Evolutionary conservation across 37 sponge, comb jelly and placozoan genomes (phyloP).

Genomic region (Haliclona indistincta): DNA sequence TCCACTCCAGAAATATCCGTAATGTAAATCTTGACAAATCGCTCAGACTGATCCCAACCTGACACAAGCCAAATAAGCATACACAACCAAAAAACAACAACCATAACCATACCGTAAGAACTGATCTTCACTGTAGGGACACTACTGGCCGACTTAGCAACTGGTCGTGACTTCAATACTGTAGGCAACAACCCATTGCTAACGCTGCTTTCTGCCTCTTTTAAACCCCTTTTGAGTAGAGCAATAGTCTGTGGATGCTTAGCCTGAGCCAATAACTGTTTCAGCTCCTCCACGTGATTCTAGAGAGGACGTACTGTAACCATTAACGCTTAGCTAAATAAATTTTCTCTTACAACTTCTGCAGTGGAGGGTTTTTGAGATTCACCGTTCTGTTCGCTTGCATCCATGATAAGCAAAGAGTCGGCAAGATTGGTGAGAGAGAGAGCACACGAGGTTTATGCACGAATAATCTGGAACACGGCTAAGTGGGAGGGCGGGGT

Average conservation of each 20-base stretch:
- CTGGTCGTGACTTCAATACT: no score
- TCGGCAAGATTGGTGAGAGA: no score
- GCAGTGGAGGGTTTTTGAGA: no score
- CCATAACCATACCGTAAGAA: constrained; percentile 5
- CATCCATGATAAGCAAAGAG: no score
- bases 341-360: no score
- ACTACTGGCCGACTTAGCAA: neutral
- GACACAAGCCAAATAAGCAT: neutral
- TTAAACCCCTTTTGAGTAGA: constrained; percentile 40
- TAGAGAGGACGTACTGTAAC: neutral
- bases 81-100: neutral
- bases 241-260: constrained; percentile 38
- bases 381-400: no score
- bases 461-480: no score
- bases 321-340: no score
- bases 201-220: neutral
- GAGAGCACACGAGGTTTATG: no score
- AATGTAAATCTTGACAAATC: constrained; percentile 91
- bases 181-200: neutral
- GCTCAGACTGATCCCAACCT: constrained; percentile 95
- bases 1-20: constrained; percentile 65
- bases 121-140: neutral
- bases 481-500: no score
- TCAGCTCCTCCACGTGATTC: constrained; percentile 57
- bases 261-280: constrained; percentile 39